These are phyloP conservation scores for Xiphophorus birchmanni DNA, from an alignment of 2,797 vertebrate species.

Conservation along the genomic window DNA sequence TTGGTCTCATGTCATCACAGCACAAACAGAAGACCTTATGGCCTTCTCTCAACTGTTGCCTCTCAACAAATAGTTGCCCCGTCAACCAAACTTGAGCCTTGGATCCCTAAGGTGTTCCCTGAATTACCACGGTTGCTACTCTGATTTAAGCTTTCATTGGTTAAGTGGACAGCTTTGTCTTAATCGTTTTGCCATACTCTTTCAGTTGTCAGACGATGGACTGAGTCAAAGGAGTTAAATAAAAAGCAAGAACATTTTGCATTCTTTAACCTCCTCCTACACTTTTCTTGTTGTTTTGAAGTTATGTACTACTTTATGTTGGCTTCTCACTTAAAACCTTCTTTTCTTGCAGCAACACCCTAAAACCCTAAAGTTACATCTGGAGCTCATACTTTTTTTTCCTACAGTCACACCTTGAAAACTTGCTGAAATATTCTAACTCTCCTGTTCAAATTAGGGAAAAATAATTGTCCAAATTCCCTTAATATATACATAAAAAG, in stretches of 20 bases:
- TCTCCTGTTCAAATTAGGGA: not conserved
- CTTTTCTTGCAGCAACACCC: not conserved
- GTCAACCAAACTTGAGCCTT: not conserved
- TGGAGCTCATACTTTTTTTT: not conserved
- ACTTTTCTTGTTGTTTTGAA: not conserved
- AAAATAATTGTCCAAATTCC: constrained; percentile 61
- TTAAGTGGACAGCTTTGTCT: not conserved
- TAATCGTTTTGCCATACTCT: not conserved
- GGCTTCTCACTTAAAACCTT: too few species aligned
- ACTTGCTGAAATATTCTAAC: not conserved
- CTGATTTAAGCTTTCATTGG: not conserved
- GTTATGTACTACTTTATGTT: not conserved
- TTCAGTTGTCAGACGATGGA: not conserved
- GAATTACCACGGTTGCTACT: not conserved
- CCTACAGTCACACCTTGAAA: not conserved
- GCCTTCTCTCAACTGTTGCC: not conserved
- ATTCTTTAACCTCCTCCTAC: not conserved
- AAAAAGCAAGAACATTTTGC: not conserved
- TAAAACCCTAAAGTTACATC: not conserved
- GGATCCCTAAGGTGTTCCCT: not conserved
- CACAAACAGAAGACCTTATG: not conserved
- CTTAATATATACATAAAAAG: constrained; percentile 43
- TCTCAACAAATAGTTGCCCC: not conserved
- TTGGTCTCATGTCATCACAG: not conserved
- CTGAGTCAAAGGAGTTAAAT: not conserved